phyloP scores from a whole-genome alignment of 2,888 invertebrate genomes.

The Philereme vetulata region DNA sequence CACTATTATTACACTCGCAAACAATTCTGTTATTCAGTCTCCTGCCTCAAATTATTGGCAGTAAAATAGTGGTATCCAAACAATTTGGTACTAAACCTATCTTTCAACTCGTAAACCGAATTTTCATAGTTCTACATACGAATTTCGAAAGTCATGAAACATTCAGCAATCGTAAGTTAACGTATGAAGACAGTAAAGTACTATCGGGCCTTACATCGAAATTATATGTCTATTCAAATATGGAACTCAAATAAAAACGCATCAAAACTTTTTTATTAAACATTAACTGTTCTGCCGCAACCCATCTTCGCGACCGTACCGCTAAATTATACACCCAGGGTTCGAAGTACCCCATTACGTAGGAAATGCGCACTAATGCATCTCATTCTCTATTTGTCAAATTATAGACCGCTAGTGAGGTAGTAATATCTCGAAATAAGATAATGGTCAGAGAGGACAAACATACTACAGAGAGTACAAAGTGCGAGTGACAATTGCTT shows the following conservation, averaged over 20 bases:
- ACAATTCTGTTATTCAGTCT: neutral
- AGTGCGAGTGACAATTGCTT: neutral
- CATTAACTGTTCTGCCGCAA: slow-evolving; percentile 56
- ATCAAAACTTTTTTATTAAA: slow-evolving; percentile 64
- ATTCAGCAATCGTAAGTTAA: slow-evolving; percentile 35
- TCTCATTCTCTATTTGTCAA: slow-evolving; percentile 83
- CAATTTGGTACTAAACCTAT: slow-evolving; percentile 12
- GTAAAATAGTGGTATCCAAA: slow-evolving; percentile 10
- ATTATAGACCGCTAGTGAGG: slow-evolving; percentile 70
- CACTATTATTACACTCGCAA: too few species aligned
- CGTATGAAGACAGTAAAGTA: slow-evolving; percentile 28
- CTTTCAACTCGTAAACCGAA: slow-evolving; percentile 12
- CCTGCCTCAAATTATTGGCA: neutral
- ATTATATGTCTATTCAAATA: slow-evolving; percentile 45
- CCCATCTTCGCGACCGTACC: slow-evolving; percentile 69
- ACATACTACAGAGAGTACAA: neutral
- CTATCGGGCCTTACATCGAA: slow-evolving; percentile 30
- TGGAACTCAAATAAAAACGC: slow-evolving; percentile 55
- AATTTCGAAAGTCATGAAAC: slow-evolving; percentile 27
- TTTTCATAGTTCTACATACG: slow-evolving; percentile 12
- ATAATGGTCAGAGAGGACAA: slow-evolving; percentile 41
- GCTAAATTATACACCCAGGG: slow-evolving; percentile 74
- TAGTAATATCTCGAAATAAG: slow-evolving; percentile 72
- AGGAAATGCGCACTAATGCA: slow-evolving; percentile 80
- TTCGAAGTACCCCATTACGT: slow-evolving; percentile 71